phyloP scores from a whole-genome alignment of 2,888 invertebrate species.

The Drosophila siamana region DNA sequence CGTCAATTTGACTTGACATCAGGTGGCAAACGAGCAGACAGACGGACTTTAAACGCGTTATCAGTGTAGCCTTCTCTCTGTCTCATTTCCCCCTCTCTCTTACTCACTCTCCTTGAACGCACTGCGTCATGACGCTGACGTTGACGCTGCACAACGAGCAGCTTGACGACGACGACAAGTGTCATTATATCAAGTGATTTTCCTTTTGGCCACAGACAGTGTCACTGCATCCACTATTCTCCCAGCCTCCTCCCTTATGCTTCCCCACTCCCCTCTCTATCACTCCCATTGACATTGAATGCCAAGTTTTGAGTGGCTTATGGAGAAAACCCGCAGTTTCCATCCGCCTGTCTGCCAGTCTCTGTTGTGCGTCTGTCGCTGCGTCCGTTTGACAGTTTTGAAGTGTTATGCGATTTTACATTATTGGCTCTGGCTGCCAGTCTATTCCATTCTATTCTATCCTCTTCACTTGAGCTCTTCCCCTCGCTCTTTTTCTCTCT shows the following conservation, averaged over 20 bases:
- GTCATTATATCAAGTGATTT: conserved; percentile 79
- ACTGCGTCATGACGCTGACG: conserved; percentile 49
- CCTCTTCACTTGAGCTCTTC: not conserved
- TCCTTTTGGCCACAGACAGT: conserved; percentile 65
- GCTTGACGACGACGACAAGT: conserved; percentile 62
- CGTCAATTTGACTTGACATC: conserved; percentile 15
- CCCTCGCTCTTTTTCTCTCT: not conserved
- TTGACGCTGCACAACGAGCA: conserved; percentile 23
- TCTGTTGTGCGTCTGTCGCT: conserved; percentile 23
- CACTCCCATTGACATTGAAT: conserved; percentile 53
- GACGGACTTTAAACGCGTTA: conserved; percentile 23
- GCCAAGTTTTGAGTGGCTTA: conserved; percentile 79
- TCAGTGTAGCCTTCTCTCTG: not conserved
- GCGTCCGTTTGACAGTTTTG: conserved; percentile 56
- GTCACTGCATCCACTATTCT: conserved; percentile 19
- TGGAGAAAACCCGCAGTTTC: conserved; percentile 19
- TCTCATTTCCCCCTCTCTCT: not conserved
- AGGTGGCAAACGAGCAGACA: conserved; percentile 15
- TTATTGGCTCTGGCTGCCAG: conserved; percentile 65
- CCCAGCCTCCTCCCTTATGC: not conserved
- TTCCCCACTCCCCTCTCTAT: conserved; percentile 7
- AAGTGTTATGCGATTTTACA: conserved; percentile 80
- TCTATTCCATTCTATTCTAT: conserved; percentile 11
- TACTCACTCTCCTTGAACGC: too few relatives aligned
- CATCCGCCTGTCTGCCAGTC: not conserved